Evolutionary conservation across 2,797 vertebrate species (phyloP).

Genomic region (Xenentodon cancila): DNA sequence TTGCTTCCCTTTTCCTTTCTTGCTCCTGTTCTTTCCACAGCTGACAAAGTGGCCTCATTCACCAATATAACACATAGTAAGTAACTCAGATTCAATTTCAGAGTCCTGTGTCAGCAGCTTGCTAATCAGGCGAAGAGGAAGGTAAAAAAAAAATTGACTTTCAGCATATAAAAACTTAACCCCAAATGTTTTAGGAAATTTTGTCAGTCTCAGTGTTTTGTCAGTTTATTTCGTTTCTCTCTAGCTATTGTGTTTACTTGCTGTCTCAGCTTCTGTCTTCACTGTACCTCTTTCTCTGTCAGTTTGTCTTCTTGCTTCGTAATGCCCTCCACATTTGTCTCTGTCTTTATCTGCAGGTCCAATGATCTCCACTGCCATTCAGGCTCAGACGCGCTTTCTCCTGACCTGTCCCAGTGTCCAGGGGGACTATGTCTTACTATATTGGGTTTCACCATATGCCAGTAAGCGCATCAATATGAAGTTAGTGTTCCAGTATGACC

Average conservation of each 20-base stretch:
- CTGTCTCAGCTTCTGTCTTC: conserved; percentile 32
- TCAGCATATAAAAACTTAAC: conserved; percentile 64
- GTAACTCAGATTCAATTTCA: conserved; percentile 64
- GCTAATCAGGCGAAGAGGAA: conserved; percentile 69
- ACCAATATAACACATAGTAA: conserved; percentile 67
- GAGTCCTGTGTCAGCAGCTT: conserved; percentile 70
- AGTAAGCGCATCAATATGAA: fast-evolving
- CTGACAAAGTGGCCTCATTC: conserved; percentile 55
- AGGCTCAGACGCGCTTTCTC: conserved; percentile 33
- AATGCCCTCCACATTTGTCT: conserved; percentile 20
- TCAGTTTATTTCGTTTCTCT: conserved; percentile 16
- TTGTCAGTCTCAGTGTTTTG: not conserved
- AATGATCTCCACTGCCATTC: conserved; percentile 41
- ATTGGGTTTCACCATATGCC: conserved; percentile 63
- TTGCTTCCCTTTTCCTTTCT: conserved; percentile 18
- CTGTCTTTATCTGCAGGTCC: conserved; percentile 42
- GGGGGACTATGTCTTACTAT: conserved; percentile 76
- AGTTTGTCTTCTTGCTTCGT: conserved; percentile 8
- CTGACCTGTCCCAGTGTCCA: conserved; percentile 59
- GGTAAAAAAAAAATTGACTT: conserved; percentile 53
- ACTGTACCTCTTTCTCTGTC: conserved; percentile 8
- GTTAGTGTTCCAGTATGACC: conserved; percentile 66
- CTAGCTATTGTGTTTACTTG: conserved; percentile 43
- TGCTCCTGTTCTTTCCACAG: conserved; percentile 59
- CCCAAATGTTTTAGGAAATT: conserved; percentile 65